These are phyloP conservation scores for Tichodroma muraria DNA, from an alignment of 2,113 vertebrate genomes.

Conservation along the genomic window DNA sequence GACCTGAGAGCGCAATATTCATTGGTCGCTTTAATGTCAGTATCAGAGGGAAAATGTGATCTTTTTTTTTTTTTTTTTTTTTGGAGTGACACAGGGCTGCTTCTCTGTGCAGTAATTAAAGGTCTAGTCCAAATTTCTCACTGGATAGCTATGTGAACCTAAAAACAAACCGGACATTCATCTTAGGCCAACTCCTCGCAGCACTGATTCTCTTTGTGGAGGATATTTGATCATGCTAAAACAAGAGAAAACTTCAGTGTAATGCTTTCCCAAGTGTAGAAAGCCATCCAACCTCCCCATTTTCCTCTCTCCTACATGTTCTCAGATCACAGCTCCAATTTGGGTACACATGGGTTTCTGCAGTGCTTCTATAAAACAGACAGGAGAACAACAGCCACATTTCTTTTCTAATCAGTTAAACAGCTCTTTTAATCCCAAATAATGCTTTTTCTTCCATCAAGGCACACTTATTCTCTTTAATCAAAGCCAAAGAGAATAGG, in stretches of 20 bases:
- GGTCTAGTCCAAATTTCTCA: conserved; percentile 17
- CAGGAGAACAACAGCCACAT: background rate
- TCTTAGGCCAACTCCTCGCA: background rate
- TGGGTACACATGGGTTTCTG: background rate
- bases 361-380: background rate
- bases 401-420: background rate
- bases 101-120: conserved; percentile 28
- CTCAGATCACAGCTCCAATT: background rate
- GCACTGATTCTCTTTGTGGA: background rate
- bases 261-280: background rate
- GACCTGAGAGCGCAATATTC: background rate
- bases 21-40: background rate
- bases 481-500: background rate
- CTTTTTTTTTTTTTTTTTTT: background rate
- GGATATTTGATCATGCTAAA: background rate
- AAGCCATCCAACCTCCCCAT: background rate
- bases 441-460: background rate
- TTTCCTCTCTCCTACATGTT: background rate
- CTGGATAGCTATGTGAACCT: conserved; percentile 10
- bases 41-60: conserved; percentile 31
- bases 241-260: background rate
- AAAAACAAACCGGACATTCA: conserved; percentile 5
- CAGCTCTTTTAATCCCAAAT: background rate
- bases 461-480: background rate
- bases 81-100: background rate